A percentile compares a stretch with the other conserved stretches of the same genome.
phyloP scores from a whole-genome alignment of 2,797 vertebrate genomes.

The Mergus octosetaceus region DNA sequence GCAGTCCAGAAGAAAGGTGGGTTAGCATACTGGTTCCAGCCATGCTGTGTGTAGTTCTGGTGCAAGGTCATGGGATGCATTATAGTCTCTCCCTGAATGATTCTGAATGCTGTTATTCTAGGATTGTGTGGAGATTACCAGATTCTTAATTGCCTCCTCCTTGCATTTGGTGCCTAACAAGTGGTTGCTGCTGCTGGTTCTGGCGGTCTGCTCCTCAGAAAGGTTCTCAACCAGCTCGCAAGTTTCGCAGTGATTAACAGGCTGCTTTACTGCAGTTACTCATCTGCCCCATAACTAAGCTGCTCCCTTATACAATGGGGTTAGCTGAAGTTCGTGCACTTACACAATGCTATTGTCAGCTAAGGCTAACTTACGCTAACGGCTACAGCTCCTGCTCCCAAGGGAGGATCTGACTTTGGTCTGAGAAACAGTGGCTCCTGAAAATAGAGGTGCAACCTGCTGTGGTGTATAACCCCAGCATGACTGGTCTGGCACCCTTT shows the following conservation, averaged over 20 bases:
- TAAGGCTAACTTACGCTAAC: fast-evolving
- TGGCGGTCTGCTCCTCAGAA: neutral
- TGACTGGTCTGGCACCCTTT: neutral
- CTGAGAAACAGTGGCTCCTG: neutral
- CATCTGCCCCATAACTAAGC: neutral
- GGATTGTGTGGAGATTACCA: fast-evolving
- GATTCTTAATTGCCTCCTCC: neutral
- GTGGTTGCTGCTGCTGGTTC: neutral
- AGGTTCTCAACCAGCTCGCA: neutral
- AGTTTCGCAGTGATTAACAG: neutral
- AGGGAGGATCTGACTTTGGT: neutral
- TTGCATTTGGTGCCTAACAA: neutral
- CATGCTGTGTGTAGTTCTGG: neutral
- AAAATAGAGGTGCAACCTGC: neutral
- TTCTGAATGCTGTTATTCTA: neutral
- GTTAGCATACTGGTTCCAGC: neutral
- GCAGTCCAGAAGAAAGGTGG: neutral
- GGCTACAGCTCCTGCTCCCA: neutral
- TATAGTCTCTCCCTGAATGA: neutral
- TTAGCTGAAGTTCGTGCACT: neutral
- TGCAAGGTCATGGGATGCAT: neutral
- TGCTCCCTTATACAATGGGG: neutral
- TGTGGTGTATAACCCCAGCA: neutral
- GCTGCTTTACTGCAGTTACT: neutral
- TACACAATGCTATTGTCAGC: neutral